Evolutionary conservation across 2,888 invertebrate species (phyloP), one percentile per base, ranked within the genome.

Genomic region (Rhamnusium bicolor): DNA sequence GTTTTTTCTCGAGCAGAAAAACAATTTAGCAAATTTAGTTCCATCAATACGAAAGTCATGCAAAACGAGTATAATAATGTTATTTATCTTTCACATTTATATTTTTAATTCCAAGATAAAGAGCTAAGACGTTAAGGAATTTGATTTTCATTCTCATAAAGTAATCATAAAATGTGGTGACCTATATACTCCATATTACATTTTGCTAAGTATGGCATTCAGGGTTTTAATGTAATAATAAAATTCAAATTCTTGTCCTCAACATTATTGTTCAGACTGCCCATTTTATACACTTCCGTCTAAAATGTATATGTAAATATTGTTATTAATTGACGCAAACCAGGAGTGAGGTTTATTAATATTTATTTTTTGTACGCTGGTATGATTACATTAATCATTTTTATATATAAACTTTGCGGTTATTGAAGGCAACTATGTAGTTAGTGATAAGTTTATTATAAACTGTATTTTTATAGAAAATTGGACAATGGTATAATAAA

Each of bases 121-220:
- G 63, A 16, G 51, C 27, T 2, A 21, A 6, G 51, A 29, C 24
- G 54, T 46, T 24, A 56, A 67, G 67, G 67, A 67, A 67, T 68
- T 68, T 49, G 68, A 68, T 68, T 68, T 68, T 54, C 16, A 24
- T 68, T n/a, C 68, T 60, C 68, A 68, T 68, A 68, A 68, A 68
- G 49, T 58, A 46, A 16, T 68, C 68, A 47, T 68, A 60, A 54
- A 68, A 46, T 60, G 58, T 58, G 24, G 29, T 68, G 60, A 58
- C 60, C 58, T 49, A 68, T 56, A 46, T 40, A 40, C 10, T 40
- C 40, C n/a, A n/a, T 40, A 40, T 53, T 65, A 65, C 32, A 65
- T 65, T 53, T 65, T n/a, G 16, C 65, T 53, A 53, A 32, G 53
- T 53, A 65, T 53, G 65, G n/a, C n/a, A n/a, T n/a, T n/a, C 65